A percentile compares a stretch with the other conserved stretches of the same genome.
phyloP scores from a whole-genome alignment of 2,113 vertebrate genomes.

The Upupa epops region DNA sequence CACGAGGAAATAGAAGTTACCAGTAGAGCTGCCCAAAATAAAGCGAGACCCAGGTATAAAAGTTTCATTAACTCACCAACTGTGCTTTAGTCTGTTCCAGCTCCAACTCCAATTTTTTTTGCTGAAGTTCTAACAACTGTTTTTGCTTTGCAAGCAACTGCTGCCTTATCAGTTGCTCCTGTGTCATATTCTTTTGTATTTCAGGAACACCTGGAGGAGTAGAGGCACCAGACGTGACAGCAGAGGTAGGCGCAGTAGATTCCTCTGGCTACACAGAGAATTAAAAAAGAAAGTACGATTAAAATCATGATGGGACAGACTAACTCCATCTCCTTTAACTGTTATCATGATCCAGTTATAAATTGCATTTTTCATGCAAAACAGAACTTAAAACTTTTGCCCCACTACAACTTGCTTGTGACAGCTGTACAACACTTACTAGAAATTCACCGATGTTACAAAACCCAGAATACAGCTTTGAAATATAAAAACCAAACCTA shows the following conservation, averaged over 20 bases:
- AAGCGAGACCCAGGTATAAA: not conserved
- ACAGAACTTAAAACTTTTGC: not conserved
- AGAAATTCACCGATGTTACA: not conserved
- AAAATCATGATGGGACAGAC: not conserved
- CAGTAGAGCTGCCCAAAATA: not conserved
- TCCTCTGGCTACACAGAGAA: conserved; percentile 86
- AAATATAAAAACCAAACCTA: not conserved
- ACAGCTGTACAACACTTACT: not conserved
- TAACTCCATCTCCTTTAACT: not conserved
- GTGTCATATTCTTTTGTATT: conserved; percentile 87
- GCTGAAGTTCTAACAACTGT: conserved; percentile 97
- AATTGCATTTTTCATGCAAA: not conserved
- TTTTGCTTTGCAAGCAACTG: conserved; percentile 98
- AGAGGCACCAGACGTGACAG: conserved; percentile 71
- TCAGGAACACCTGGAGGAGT: conserved; percentile 77
- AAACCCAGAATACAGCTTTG: not conserved
- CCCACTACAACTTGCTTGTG: not conserved
- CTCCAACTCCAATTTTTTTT: conserved; percentile 98
- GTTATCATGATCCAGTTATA: not conserved
- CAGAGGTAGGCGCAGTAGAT: conserved; percentile 74
- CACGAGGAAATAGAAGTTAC: not conserved
- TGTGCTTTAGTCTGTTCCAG: conserved; percentile 98
- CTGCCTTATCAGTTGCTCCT: conserved; percentile 95
- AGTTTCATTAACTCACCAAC: conserved; percentile 78
- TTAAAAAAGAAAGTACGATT: conserved; percentile 4